phyloP scores from a whole-genome alignment of 2,113 vertebrate genomes.

The Lasiurus borealis region DNA sequence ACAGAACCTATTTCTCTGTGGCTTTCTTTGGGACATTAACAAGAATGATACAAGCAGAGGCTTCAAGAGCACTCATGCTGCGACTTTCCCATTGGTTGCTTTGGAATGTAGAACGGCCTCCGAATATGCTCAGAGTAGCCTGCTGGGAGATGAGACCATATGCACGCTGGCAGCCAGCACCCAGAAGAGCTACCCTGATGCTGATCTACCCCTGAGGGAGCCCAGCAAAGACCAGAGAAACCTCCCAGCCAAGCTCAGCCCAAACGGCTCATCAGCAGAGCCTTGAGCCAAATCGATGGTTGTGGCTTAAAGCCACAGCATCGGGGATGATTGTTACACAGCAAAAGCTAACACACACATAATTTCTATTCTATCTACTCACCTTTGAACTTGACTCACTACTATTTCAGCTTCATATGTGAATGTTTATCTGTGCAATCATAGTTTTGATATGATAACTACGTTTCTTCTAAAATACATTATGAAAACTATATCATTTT shows the following conservation, averaged over 20 bases:
- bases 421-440: slow-evolving; percentile 18
- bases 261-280: background rate
- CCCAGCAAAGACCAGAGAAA: background rate
- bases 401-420: background rate
- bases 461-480: slow-evolving; percentile 29
- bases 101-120: background rate
- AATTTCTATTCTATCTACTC: background rate
- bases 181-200: background rate
- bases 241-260: background rate
- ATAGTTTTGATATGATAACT: slow-evolving; percentile 8
- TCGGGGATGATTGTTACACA: background rate
- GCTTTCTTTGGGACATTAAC: background rate
- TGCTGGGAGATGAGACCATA: background rate
- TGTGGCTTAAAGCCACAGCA: background rate
- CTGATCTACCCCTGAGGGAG: too few species aligned
- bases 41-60: background rate
- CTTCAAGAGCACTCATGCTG: background rate
- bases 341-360: background rate
- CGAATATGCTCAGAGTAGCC: background rate
- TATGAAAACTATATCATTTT: background rate
- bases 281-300: background rate
- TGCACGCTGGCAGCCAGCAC: background rate
- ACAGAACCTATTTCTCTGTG: background rate
- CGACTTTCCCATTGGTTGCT: background rate
- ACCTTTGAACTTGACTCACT: background rate